A percentile compares a stretch with the other conserved stretches of the same genome.
phyloP scores from a whole-genome alignment of 2,113 vertebrate species.

The Syrmaticus mikado region DNA sequence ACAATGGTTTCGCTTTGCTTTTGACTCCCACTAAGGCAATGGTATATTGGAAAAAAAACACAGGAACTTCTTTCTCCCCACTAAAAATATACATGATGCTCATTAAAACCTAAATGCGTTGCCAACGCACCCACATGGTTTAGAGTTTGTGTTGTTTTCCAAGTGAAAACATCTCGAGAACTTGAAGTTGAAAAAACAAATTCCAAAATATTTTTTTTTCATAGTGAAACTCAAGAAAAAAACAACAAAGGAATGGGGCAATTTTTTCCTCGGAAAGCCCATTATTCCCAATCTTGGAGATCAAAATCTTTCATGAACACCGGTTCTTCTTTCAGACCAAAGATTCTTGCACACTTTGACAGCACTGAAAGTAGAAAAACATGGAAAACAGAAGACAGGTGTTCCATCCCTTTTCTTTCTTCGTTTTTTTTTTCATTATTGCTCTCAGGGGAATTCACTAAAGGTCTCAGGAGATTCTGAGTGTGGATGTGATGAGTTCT shows the following conservation, averaged over 20 bases:
- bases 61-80: constrained; percentile 35
- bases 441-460: neutral
- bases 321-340: neutral
- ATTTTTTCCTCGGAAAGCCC: neutral
- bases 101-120: constrained; percentile 16
- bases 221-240: neutral
- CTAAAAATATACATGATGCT: constrained; percentile 56
- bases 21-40: constrained; percentile 59
- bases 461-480: neutral
- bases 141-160: neutral
- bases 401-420: neutral
- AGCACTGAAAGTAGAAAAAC: neutral
- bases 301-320: neutral
- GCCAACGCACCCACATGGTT: neutral
- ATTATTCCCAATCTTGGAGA: neutral
- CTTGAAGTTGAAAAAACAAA: constrained; percentile 6
- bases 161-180: neutral
- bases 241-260: neutral
- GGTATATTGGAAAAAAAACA: constrained; percentile 50
- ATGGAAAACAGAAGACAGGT: neutral
- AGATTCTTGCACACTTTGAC: neutral
- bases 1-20: constrained; percentile 35
- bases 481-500: neutral
- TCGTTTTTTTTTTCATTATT: neutral
- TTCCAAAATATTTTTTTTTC: neutral